phyloP scores from a whole-genome alignment of 2,888 invertebrate species.

The Drosophila stalkeri region DNA sequence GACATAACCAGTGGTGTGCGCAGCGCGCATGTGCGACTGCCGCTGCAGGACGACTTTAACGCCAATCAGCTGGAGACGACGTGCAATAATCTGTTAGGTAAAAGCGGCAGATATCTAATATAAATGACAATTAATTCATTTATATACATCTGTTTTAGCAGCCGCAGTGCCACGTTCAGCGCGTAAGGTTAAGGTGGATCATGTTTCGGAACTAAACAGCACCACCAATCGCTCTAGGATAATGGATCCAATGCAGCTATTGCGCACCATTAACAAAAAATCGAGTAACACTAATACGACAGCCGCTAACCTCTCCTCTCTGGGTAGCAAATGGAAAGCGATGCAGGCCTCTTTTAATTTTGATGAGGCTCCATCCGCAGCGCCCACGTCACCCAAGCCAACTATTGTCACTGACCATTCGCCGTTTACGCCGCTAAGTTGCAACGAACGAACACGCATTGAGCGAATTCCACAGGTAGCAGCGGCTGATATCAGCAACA shows the following conservation, averaged over 20 bases:
- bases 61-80: slow-evolving; percentile 60
- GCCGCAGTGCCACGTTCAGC: slow-evolving; percentile 61
- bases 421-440: slow-evolving; percentile 68
- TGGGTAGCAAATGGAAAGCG: slow-evolving; percentile 80
- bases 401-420: slow-evolving; percentile 30
- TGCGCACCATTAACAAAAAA: slow-evolving; percentile 80
- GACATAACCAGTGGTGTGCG: slow-evolving; percentile 52
- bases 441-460: slow-evolving; percentile 76
- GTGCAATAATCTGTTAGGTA: slow-evolving; percentile 59
- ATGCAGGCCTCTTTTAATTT: slow-evolving; percentile 72
- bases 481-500: slow-evolving; percentile 34
- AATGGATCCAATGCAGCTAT: slow-evolving; percentile 77
- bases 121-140: not conserved
- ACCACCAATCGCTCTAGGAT: slow-evolving; percentile 78
- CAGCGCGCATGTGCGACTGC: slow-evolving; percentile 67
- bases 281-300: slow-evolving; percentile 24
- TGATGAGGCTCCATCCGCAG: slow-evolving; percentile 45
- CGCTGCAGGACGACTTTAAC: slow-evolving; percentile 78
- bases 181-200: slow-evolving; percentile 52
- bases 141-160: slow-evolving; percentile 31
- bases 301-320: slow-evolving; percentile 56
- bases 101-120: not conserved
- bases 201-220: slow-evolving; percentile 56
- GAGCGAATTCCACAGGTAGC: slow-evolving; percentile 45
- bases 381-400: slow-evolving; percentile 26